Base-by-base conservation (phyloP, 2,888 invertebrate species). In the Xylota sylvarum region DNA sequence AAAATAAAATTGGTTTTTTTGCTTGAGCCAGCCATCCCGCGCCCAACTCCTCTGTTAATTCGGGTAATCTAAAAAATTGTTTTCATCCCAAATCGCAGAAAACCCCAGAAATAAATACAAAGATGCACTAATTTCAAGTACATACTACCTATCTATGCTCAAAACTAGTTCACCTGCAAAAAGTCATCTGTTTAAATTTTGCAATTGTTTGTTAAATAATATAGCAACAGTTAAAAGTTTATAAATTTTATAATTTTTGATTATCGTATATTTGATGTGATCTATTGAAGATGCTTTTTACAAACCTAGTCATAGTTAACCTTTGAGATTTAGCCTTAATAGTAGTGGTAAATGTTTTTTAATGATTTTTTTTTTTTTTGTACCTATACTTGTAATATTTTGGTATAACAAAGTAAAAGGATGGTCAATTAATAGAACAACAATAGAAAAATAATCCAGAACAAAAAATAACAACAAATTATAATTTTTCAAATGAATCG, bases 11-110 rank as follows among this genome's bases (percentile, higher is more conserved):
- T 19, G 17, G 14, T 67, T 32, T 37, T n/a, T 19, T 55, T 30
- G 5, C 79, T 73, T 77, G 84, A 88, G 87, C 91, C 92, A 91
- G 91, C 91, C 91, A 90, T 90, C 91, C 91, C 91, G 91, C 92
- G 90, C 90, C 91, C 91, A 90, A 85, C 89, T 90, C 90, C 88
- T 83, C 23, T 77, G 17, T 86, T 35, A 58, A 73, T 60, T 65
- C 46, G 37, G 70, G 64, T 62, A 40, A 48, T 69, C 43, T 50
- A 27, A 46, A 43, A 48, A 50, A 30, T 64, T 62, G 65, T 30
- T 58, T 55, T 60, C 35, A 79, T 43, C 43, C 37, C 23, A 56
- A 64, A 27, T 23, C 19, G 40, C 52, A 55, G 2, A 43, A 6
- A 32, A 7, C 23, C 32, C 27, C 9, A 67, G 37, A 58, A 50